phyloP scores from a whole-genome alignment of 2,113 vertebrate genomes.

The Phasianus colchicus region DNA sequence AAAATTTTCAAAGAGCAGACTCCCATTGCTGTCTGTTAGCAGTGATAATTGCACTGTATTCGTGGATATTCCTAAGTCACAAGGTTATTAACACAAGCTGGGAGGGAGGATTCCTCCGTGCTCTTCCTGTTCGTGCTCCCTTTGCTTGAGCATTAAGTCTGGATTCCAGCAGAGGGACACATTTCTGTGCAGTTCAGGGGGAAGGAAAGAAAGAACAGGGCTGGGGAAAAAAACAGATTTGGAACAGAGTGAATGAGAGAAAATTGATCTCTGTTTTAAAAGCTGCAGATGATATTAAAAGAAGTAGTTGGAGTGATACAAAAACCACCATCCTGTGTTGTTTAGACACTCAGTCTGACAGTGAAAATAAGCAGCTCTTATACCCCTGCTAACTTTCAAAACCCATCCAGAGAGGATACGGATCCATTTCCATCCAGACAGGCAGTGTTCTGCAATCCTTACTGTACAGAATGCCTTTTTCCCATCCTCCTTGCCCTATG shows the following conservation, averaged over 20 bases:
- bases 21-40: background rate
- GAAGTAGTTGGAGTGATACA: background rate
- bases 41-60: background rate
- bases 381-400: no score
- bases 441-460: accelerated
- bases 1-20: background rate
- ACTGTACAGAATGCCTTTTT: background rate
- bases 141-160: background rate
- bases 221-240: background rate
- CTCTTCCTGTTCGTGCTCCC: background rate
- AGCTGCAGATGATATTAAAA: background rate
- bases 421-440: background rate
- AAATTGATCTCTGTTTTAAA: background rate
- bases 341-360: background rate
- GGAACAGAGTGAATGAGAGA: background rate
- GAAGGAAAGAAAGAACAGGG: background rate
- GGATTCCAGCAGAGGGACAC: background rate
- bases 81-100: background rate
- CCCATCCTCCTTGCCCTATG: background rate
- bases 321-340: background rate
- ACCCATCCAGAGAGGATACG: background rate
- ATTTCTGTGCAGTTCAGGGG: background rate
- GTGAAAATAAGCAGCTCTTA: background rate
- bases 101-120: background rate
- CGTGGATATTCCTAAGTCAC: background rate